Evolutionary conservation across 2,888 invertebrate genomes (phyloP).

Genomic region (Marasmarcha lunaedactyla): DNA sequence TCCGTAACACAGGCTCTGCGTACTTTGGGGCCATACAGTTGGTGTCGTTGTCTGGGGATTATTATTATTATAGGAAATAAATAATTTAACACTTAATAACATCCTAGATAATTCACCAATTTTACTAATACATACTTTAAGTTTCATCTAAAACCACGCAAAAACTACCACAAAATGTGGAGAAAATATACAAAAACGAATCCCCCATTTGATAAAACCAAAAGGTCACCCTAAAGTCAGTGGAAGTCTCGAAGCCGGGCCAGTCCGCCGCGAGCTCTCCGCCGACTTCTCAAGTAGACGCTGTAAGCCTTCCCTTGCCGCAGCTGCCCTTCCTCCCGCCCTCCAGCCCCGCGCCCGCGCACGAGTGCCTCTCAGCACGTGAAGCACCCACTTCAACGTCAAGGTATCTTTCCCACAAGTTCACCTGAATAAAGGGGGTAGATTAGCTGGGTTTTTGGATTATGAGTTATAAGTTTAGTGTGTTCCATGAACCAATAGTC

Average conservation of each 20-base stretch:
- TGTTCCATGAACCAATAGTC: too few species aligned
- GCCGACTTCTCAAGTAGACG: constrained; percentile 61
- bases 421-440: constrained; percentile 7
- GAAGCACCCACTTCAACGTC: constrained; percentile 22
- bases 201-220: background rate
- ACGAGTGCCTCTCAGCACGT: constrained; percentile 11
- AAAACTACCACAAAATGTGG: too few species aligned
- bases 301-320: constrained; percentile 34
- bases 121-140: too few species aligned
- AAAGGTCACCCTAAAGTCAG: constrained; percentile 39
- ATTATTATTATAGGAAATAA: too few species aligned
- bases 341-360: constrained; percentile 19
- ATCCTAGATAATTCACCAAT: too few species aligned
- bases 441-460: constrained; percentile 7
- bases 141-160: too few species aligned
- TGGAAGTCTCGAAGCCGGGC: constrained; percentile 55
- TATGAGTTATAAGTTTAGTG: constrained; percentile 7
- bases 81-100: too few species aligned
- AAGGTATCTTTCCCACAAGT: constrained; percentile 53
- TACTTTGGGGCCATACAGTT: too few species aligned
- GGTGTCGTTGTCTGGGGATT: too few species aligned
- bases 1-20: too few species aligned
- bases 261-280: constrained; percentile 34
- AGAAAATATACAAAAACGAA: too few species aligned
- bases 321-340: constrained; percentile 15